Conservation (phyloP, 2,113 vertebrate species). For the Dermatemys mawii region DNA sequence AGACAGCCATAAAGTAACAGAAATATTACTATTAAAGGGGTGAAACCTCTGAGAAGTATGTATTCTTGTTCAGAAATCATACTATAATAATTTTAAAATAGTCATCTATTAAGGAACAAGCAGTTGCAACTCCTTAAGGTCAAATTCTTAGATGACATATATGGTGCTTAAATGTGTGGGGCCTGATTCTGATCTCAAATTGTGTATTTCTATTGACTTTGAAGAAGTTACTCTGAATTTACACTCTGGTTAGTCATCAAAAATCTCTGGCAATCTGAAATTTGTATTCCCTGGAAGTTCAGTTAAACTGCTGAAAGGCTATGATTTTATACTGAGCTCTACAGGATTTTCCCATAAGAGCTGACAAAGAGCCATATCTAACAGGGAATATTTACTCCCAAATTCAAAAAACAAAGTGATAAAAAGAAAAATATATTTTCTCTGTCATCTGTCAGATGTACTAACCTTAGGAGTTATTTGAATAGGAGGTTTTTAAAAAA, state of each 20-base stretch:
- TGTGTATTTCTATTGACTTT: neutral
- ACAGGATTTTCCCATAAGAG: neutral
- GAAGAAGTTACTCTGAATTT: neutral
- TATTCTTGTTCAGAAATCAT: neutral
- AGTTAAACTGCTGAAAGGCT: neutral
- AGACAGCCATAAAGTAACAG: neutral
- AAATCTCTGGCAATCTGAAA: neutral
- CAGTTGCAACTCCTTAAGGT: neutral
- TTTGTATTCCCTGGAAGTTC: no score
- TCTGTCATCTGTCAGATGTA: neutral
- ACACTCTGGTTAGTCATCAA: neutral
- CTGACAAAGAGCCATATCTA: neutral
- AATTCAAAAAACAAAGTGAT: neutral
- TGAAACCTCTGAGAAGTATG: neutral
- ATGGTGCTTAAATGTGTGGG: neutral
- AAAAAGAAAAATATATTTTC: neutral
- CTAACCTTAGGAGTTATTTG: neutral
- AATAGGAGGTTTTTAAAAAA: neutral
- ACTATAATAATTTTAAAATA: neutral
- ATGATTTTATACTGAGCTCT: neutral
- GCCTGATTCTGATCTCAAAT: neutral
- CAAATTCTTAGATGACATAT: neutral
- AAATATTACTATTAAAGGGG: neutral
- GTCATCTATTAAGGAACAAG: neutral
- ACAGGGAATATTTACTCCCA: neutral